Conservation (phyloP, 2,113 vertebrate genomes). For the Eurystomus gularis region DNA sequence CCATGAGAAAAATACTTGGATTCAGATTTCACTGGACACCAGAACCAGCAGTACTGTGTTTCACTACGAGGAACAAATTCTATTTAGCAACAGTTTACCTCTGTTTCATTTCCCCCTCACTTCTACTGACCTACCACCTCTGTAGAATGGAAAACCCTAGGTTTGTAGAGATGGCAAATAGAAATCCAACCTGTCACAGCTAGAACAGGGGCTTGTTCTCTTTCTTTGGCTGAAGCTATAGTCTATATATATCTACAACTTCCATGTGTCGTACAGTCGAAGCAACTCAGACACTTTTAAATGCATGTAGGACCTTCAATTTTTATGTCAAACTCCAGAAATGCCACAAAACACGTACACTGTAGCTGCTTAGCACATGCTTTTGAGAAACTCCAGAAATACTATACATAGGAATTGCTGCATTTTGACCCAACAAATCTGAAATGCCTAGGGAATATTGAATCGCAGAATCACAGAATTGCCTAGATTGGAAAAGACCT, state of each 20-base stretch:
- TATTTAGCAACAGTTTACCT: rapidly evolving
- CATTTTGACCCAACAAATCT: background rate
- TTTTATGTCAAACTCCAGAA: background rate
- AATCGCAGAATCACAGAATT: too few relatives aligned
- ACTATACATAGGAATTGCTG: background rate
- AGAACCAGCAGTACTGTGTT: background rate
- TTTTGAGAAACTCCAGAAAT: background rate
- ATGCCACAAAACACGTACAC: rapidly evolving
- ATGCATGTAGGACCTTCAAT: background rate
- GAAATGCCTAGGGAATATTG: background rate
- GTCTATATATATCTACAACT: background rate
- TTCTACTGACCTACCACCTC: background rate
- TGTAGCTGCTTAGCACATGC: background rate
- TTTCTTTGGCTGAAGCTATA: background rate
- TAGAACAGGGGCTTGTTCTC: background rate
- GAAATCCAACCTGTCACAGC: rapidly evolving
- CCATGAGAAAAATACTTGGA: background rate
- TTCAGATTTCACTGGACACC: background rate
- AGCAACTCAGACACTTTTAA: background rate
- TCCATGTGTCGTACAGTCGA: background rate
- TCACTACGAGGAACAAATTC: rapidly evolving
- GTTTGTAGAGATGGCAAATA: background rate
- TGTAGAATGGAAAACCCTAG: background rate
- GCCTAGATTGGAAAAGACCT: too few relatives aligned
- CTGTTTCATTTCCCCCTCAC: background rate